Percentiles rank a stretch among this genome's conserved stretches.
These are phyloP conservation scores for Solen grandis DNA, from an alignment of 1,140 invertebrate genomes.

Conservation along the genomic window DNA sequence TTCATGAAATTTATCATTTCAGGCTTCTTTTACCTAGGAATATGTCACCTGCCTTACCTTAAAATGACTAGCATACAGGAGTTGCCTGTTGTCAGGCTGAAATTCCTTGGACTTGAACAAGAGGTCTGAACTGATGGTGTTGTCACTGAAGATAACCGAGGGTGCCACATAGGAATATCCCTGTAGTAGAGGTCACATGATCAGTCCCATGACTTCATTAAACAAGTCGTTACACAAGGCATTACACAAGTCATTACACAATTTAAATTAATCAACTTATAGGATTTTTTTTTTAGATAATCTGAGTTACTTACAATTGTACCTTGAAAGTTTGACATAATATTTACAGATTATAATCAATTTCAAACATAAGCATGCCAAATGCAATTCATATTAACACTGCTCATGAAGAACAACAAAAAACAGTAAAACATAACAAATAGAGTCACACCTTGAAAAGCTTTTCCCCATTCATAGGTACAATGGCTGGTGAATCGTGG, in stretches of 20 bases:
- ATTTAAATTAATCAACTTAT: too few species aligned
- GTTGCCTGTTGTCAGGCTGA: slow-evolving; percentile 80
- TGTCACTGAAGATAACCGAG: slow-evolving; percentile 93
- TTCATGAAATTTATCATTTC: too few species aligned
- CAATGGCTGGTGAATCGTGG: slow-evolving; percentile 93
- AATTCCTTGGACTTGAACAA: slow-evolving; percentile 82
- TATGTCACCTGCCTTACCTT: too few species aligned
- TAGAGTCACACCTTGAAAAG: slow-evolving; percentile 89
- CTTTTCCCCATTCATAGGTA: slow-evolving; percentile 91
- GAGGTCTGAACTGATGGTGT: slow-evolving; percentile 89
- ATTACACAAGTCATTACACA: too few species aligned
- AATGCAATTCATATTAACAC: not conserved
- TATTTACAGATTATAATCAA: not conserved
- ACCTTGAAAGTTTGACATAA: too few species aligned
- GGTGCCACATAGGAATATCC: slow-evolving; percentile 98
- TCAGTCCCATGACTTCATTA: too few species aligned
- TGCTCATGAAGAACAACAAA: not conserved
- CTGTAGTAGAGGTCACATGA: too few species aligned
- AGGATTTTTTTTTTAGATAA: too few species aligned
- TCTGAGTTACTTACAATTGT: too few species aligned
- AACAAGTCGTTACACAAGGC: too few species aligned
- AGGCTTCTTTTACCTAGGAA: too few species aligned
- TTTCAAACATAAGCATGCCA: not conserved
- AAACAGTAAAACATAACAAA: not conserved
- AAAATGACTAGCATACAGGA: slow-evolving; percentile 80